Evolutionary conservation across 2,797 vertebrate species (phyloP).

Genomic region (Scolopax rusticola): DNA sequence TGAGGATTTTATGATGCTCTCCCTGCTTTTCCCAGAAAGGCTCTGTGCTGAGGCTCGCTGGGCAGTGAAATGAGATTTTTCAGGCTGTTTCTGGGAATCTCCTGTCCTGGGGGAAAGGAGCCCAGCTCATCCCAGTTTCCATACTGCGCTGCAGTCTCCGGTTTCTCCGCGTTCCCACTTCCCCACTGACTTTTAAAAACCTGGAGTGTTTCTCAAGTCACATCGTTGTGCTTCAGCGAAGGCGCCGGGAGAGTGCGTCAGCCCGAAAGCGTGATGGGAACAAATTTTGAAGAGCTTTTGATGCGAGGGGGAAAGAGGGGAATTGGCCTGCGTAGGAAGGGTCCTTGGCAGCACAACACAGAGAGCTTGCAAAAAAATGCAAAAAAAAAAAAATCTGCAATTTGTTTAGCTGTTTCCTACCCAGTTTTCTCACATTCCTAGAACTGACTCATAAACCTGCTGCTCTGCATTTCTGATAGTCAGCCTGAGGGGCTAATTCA

Average conservation of each 20-base stretch:
- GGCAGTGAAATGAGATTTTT: background rate
- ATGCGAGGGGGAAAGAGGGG: background rate
- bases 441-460: conserved; percentile 18
- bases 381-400: background rate
- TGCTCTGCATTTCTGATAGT: conserved; percentile 11
- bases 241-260: background rate
- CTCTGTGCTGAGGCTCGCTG: background rate
- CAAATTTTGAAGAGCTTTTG: background rate
- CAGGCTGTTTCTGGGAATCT: background rate
- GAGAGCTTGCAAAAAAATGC: background rate
- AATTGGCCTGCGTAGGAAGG: background rate
- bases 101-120: background rate
- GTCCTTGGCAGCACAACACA: background rate
- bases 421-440: conserved; percentile 38
- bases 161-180: background rate
- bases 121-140: accelerated
- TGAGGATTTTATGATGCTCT: background rate
- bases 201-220: background rate
- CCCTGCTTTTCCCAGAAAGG: background rate
- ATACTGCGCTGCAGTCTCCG: accelerated
- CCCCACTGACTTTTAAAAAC: background rate
- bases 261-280: background rate
- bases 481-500: background rate
- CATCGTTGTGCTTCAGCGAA: background rate
- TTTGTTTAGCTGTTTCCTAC: conserved; percentile 3